Evolutionary conservation across 35 echinoderm and acorn worm species (phyloP), one percentile per base, ranked within the genome.

Genomic region (Ophiothrix spiculata): DNA sequence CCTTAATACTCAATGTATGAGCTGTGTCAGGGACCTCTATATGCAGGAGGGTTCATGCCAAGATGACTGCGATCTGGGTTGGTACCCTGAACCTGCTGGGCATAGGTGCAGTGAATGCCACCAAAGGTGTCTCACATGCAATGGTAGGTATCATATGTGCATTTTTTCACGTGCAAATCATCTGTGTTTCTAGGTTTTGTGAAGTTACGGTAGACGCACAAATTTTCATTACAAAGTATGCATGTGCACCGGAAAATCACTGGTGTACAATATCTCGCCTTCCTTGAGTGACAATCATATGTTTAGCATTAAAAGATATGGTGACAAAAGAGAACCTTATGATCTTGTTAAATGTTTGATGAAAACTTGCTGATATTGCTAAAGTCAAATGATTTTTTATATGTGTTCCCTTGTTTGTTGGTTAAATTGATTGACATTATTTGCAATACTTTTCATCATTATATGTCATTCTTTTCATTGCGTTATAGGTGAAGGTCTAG

Each of bases 91-190:
- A 23, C 16, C 16, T 19, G 39, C 46, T 36, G 31, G 69, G 25
- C 74, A 37, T 21, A 25, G 32, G 39, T 90, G 88, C 38, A 25
- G 39, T n/a, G 37, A 73, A 11, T 90, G 88, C 56, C 54, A 90
- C 39, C 31, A 23, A 6, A 36, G 39, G 31, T 90, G 88, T 56
- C 56, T 77, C 46, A 38, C 38, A 56, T 90, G 88, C 56, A 37
- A 38, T 32, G 88, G 88, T 90, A 33, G 84, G 88, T 8, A 83
- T 38, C 16, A 87, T 11, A 78, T 75, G 1, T n/a, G n/a, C n/a
- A n/a, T n/a, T n/a, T n/a, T n/a, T n/a, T n/a, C n/a, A n/a, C n/a
- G n/a, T n/a, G n/a, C n/a, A n/a, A n/a, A n/a, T n/a, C n/a, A n/a
- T n/a, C n/a, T n/a, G n/a, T n/a, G n/a, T n/a, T n/a, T n/a, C n/a